Conservation (phyloP, 2,113 vertebrate species). For the Rousettus leschenaultii region DNA sequence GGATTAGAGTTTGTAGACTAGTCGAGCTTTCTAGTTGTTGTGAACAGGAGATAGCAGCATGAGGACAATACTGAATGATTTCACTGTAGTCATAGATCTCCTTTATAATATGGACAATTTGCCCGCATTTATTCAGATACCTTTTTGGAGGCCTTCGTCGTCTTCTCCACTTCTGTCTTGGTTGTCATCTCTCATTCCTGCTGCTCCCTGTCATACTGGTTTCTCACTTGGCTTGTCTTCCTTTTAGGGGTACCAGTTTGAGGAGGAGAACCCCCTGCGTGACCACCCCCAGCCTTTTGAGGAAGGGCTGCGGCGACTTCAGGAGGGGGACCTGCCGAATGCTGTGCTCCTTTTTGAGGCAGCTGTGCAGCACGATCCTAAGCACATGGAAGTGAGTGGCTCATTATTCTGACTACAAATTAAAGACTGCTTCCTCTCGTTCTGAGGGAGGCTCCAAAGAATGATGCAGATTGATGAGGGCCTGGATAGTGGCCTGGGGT, state of each 20-base stretch:
- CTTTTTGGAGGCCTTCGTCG: neutral
- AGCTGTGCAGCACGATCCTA: slow-evolving; percentile 92
- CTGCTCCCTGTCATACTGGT: neutral
- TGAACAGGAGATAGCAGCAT: neutral
- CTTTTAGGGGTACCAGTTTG: slow-evolving; percentile 95
- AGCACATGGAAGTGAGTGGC: slow-evolving; percentile 93
- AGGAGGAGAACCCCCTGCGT: slow-evolving; percentile 96
- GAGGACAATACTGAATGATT: neutral
- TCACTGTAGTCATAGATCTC: neutral
- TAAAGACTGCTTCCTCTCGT: neutral
- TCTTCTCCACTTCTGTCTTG: neutral
- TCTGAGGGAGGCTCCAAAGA: neutral
- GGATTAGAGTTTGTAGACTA: neutral
- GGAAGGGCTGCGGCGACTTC: slow-evolving; percentile 91
- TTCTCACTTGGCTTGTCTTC: neutral
- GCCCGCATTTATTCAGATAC: neutral
- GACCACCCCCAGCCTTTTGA: slow-evolving; percentile 93
- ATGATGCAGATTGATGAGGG: neutral
- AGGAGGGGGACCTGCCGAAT: slow-evolving; percentile 95
- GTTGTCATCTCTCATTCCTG: neutral
- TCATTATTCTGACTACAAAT: neutral
- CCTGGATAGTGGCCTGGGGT: neutral
- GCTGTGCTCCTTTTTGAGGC: slow-evolving; percentile 96
- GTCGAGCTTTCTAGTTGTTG: neutral
- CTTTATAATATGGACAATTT: neutral